phyloP scores from a whole-genome alignment of 2,113 vertebrate genomes.

The Alouatta palliata region DNA sequence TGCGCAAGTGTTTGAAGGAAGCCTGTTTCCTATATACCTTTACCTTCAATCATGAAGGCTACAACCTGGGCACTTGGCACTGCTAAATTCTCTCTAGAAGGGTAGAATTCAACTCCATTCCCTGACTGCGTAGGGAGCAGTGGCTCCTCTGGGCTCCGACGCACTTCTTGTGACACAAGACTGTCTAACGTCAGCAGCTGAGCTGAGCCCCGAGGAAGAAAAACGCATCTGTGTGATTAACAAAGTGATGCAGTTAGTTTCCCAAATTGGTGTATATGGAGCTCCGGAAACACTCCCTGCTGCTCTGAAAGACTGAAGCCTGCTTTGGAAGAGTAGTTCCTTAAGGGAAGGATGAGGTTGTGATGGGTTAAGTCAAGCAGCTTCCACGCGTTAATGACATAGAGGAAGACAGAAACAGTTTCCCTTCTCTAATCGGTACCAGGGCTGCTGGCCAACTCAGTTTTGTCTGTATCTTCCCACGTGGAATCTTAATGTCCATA shows the following conservation, averaged over 20 bases:
- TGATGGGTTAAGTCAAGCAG: background rate
- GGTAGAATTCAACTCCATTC: background rate
- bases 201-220: background rate
- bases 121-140: background rate
- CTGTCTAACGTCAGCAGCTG: background rate
- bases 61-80: no score
- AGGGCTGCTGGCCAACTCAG: fast-evolving
- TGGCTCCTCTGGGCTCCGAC: background rate
- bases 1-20: background rate
- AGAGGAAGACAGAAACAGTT: background rate
- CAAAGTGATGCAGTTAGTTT: background rate
- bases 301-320: background rate
- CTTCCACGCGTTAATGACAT: background rate
- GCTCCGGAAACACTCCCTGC: background rate
- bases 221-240: background rate
- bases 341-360: background rate
- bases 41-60: background rate
- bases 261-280: fast-evolving
- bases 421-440: background rate
- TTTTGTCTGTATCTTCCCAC: background rate
- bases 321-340: background rate
- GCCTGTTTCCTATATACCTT: background rate
- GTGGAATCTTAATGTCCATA: fast-evolving
- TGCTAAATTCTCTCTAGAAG: background rate
- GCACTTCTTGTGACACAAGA: background rate